These are phyloP conservation scores for Channallabes apus DNA, from an alignment of 2,797 vertebrate genomes.

Conservation along the genomic window DNA sequence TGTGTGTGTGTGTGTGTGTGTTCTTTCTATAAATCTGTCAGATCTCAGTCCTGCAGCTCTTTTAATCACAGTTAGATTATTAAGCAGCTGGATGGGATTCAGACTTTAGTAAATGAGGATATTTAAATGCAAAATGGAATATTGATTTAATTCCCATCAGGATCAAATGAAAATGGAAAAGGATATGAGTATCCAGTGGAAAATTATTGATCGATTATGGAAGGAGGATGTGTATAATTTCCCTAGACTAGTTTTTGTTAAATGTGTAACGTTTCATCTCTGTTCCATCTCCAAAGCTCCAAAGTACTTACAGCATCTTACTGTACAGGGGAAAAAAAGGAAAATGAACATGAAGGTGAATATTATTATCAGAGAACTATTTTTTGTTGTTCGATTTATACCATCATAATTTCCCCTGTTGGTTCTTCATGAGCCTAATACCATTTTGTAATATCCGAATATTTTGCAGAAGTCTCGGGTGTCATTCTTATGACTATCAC, in stretches of 20 bases:
- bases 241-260: slow-evolving; percentile 18
- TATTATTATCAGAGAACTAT: background rate
- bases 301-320: background rate
- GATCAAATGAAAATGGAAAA: background rate
- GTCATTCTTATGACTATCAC: background rate
- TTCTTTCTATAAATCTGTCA: background rate
- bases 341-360: background rate
- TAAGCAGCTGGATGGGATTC: background rate
- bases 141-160: slow-evolving; percentile 7
- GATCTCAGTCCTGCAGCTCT: background rate
- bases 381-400: background rate
- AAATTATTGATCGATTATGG: background rate
- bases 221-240: slow-evolving; percentile 2
- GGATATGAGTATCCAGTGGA: background rate
- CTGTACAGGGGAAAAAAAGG: background rate
- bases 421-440: background rate
- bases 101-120: background rate
- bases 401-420: background rate
- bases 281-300: background rate
- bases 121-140: slow-evolving; percentile 21
- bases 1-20: slow-evolving; percentile 11
- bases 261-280: slow-evolving; percentile 19
- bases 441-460: background rate
- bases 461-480: background rate
- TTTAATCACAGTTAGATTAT: background rate